Evolutionary conservation across 1,140 invertebrate genomes (phyloP).

Genomic region (Nephila pilipes): DNA sequence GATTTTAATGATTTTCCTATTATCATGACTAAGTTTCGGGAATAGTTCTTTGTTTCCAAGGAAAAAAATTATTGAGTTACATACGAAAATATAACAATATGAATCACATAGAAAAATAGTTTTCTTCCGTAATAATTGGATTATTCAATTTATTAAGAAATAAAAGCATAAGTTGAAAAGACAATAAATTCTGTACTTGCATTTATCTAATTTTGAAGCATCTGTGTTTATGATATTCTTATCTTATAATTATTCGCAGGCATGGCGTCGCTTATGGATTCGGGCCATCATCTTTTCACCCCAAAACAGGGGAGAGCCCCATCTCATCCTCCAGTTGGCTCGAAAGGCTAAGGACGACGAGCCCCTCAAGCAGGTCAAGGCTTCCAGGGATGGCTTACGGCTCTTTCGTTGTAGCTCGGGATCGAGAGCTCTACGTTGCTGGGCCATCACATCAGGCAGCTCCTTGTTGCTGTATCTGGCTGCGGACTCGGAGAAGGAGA

Average conservation of each 20-base stretch:
- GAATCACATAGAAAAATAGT: too few species aligned
- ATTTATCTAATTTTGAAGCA: neutral
- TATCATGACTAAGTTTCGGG: too few species aligned
- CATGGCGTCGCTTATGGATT: conserved; percentile 48
- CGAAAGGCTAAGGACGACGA: neutral
- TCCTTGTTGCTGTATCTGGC: conserved; percentile 64
- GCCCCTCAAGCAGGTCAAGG: neutral
- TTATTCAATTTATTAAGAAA: too few species aligned
- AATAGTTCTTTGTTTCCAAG: too few species aligned
- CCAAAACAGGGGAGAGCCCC: neutral
- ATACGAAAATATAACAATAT: too few species aligned
- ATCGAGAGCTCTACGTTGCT: conserved; percentile 31
- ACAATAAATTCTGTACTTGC: too few species aligned
- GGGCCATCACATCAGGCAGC: conserved; percentile 36
- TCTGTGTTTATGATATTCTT: neutral
- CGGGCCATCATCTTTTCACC: neutral
- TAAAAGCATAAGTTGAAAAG: too few species aligned
- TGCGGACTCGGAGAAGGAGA: conserved; percentile 60
- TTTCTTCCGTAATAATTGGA: too few species aligned
- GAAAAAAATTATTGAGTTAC: too few species aligned
- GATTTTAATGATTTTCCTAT: too few species aligned
- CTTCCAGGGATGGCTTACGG: neutral
- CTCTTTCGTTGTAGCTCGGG: conserved; percentile 39
- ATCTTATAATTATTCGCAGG: neutral
- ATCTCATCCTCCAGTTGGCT: neutral